phyloP scores from a whole-genome alignment of 2,888 invertebrate species.

The Tridacna crocea region DNA sequence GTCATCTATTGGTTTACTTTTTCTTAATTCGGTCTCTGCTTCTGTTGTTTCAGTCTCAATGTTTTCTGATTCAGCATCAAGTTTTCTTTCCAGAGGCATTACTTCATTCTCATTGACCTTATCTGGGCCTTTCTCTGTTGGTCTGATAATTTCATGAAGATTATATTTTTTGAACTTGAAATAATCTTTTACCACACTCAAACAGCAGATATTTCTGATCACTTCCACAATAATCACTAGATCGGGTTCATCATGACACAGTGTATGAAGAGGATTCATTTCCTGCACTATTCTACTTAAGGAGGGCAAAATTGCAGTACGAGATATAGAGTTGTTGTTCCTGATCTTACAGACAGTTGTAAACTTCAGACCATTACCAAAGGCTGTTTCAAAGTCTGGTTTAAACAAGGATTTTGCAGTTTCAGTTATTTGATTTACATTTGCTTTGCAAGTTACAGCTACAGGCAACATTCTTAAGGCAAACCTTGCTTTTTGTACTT shows the following conservation, averaged over 20 bases:
- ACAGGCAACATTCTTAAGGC: slow-evolving; percentile 93
- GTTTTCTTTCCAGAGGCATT: not conserved
- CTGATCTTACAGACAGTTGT: slow-evolving; percentile 77
- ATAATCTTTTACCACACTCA: slow-evolving; percentile 93
- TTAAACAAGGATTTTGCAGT: slow-evolving; percentile 89
- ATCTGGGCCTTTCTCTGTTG: not conserved
- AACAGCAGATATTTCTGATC: slow-evolving; percentile 91
- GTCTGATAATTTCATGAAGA: slow-evolving; percentile 87
- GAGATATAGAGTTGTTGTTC: slow-evolving; percentile 85
- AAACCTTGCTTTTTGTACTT: slow-evolving; percentile 90
- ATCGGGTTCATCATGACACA: slow-evolving; percentile 90
- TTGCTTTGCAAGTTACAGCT: slow-evolving; percentile 90
- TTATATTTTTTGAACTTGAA: slow-evolving; percentile 93
- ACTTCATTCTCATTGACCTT: not conserved
- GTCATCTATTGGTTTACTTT: too few relatives aligned
- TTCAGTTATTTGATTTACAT: slow-evolving; percentile 90
- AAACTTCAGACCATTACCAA: slow-evolving; percentile 69
- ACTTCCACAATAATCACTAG: slow-evolving; percentile 93
- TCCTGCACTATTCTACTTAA: slow-evolving; percentile 90
- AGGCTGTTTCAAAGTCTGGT: slow-evolving; percentile 87
- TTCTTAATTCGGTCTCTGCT: not conserved
- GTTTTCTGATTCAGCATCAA: not conserved
- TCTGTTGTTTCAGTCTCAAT: not conserved
- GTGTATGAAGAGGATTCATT: slow-evolving; percentile 88
- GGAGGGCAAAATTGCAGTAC: slow-evolving; percentile 87